Conservation (phyloP, 2,113 vertebrate species). For the Amphiprion percula region DNA sequence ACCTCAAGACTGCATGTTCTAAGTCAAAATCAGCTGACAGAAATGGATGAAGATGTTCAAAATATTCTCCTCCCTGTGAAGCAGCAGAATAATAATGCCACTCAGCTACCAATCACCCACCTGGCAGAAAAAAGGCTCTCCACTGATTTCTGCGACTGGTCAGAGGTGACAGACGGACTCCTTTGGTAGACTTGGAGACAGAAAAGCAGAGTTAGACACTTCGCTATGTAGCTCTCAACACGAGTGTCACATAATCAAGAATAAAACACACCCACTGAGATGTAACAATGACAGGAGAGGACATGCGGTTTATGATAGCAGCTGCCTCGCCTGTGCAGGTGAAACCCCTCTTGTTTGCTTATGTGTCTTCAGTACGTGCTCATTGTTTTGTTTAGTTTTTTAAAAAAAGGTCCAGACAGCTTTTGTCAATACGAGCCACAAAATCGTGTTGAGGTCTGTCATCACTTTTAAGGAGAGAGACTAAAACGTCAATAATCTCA, state of each 20-base stretch:
- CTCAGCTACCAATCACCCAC: constrained; percentile 75
- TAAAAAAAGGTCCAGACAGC: neutral
- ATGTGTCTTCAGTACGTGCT: neutral
- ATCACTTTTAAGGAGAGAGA: constrained; percentile 29
- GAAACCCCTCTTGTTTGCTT: constrained; percentile 28
- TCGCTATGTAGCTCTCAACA: constrained; percentile 22
- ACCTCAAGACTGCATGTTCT: neutral
- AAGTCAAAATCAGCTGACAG: constrained; percentile 1
- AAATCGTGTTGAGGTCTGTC: neutral
- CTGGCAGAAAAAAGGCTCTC: constrained; percentile 92
- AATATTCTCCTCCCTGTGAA: neutral
- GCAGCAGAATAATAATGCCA: neutral
- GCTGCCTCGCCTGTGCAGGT: constrained; percentile 6
- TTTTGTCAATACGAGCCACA: constrained; percentile 36
- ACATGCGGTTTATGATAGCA: neutral
- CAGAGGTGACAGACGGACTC: constrained; percentile 86
- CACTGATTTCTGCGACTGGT: constrained; percentile 87
- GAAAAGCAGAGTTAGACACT: constrained; percentile 37
- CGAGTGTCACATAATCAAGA: constrained; percentile 16
- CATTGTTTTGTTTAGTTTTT: neutral
- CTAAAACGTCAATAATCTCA: constrained; percentile 52
- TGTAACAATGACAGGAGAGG: constrained; percentile 7
- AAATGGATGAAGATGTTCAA: neutral
- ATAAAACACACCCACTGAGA: constrained; percentile 31
- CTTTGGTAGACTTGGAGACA: constrained; percentile 83